phyloP scores from a whole-genome alignment of 2,113 vertebrate genomes.

The Mastomys natalensis region DNA sequence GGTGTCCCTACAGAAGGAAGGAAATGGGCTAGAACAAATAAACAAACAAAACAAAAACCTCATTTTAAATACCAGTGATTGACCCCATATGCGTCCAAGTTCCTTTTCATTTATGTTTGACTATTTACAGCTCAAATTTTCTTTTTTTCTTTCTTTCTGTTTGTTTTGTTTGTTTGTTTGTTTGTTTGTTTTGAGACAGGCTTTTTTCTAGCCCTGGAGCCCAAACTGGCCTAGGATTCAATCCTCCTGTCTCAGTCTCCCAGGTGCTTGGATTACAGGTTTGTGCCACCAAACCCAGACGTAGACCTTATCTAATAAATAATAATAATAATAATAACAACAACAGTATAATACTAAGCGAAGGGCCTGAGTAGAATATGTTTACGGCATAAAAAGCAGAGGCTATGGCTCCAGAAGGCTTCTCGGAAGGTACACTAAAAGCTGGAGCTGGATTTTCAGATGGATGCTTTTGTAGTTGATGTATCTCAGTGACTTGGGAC shows the following conservation, averaged over 20 bases:
- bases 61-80: neutral
- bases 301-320: neutral
- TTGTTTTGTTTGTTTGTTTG: too few species aligned
- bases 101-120: neutral
- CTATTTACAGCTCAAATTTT: constrained; percentile 8
- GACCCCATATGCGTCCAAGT: neutral
- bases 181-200: neutral
- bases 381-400: neutral
- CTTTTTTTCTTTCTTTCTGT: too few species aligned
- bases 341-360: neutral
- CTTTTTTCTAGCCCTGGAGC: neutral
- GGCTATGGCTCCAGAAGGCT: neutral
- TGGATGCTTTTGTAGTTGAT: neutral
- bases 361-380: neutral
- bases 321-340: neutral
- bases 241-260: neutral
- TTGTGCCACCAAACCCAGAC: neutral
- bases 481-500: neutral
- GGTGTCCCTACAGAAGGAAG: neutral
- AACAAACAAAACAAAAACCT: neutral
- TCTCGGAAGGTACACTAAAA: neutral
- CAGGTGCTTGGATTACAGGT: neutral
- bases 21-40: neutral
- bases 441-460: neutral
- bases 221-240: neutral